Evolutionary conservation across 2,797 vertebrate species (phyloP), one percentile per base, ranked within the genome.

Genomic region (Loriculus beryllinus): DNA sequence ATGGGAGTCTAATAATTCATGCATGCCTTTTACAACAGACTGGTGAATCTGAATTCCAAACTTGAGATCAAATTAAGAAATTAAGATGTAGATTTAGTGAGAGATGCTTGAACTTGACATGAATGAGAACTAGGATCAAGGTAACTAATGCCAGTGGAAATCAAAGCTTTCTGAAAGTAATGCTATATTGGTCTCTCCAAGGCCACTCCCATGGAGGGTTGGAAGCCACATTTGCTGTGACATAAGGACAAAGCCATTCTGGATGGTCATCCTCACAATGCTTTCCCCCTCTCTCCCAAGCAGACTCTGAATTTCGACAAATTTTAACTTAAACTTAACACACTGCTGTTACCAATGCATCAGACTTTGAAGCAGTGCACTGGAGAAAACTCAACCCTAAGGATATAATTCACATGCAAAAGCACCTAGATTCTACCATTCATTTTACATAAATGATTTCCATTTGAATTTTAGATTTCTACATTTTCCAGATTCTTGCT

Each of bases 391-490:
- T 77, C 82, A 83, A 12, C 81, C 89, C 90, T 35, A 33, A 91
- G 92, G 90, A 93, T 80, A 92, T 74, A 51, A 92, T 96, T 92
- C 80, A 60, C 90, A 97, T 93, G 84, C 84, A 89, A 82, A 96
- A 67, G 40, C 68, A 62, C 72, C 88, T 95, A 48, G 88, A 83
- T 94, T 89, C 89, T 82, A 93, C 90, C 83, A 68, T 75, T 90
- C 51, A 72, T 93, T 93, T 95, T 90, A 93, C 83, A 93, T 94
- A 86, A 88, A 47, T 64, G 86, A 86, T 96, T 95, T 87, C 90
- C 77, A 93, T 94, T 86, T 95, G 94, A 94, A 92, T 96, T 93
- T 92, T 94, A 95, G 88, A 95, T 91, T 83, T 94, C 78, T 26
- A 0, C 79, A 70, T 84, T 95, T 95, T 86, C 68, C 88, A 74